Evolutionary conservation across 2,113 vertebrate genomes (phyloP), one percentile per base, ranked within the genome.

Genomic region (Pogonocichla stellata): DNA sequence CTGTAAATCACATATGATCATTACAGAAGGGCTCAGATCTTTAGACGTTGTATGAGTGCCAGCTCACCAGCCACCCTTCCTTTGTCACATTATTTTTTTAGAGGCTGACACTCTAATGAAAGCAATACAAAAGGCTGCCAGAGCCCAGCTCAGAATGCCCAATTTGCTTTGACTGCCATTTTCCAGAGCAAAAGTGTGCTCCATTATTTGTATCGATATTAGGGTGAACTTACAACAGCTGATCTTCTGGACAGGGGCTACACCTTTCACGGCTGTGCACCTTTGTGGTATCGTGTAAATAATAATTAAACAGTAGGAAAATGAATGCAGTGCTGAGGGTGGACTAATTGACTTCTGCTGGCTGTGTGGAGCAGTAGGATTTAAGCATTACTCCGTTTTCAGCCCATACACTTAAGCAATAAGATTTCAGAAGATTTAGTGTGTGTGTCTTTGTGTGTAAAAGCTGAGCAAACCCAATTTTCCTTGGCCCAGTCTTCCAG

Each of bases 91-190:
- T 91, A 96, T 91, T 95, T 97, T 96, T 94, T 96, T 82, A 92
- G 92, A 95, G 87, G 26, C 92, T 96, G 95, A 96, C 95, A 92
- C 96, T 95, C 94, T 97, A 96, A 97, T 96, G 95, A 97, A 97
- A 96, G 95, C 94, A 34, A 93, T 84, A 96, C 92, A 97, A 96
- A 97, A 97, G 93, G 82, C 95, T 94, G 95, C 93, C 93, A 95
- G 94, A 94, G 75, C 92, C 95, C 94, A 92, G 94, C 95, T 90
- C 96, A 92, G 92, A 97, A 94, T 97, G 94, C 94, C 96, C 92
- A 92, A 96, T 97, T 97, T 97, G 91, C 94, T 96, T 96, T 95
- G 91, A 95, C 94, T 95, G 90, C 90, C 95, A 93, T 95, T 96
- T 96, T 93, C 45, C 80, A 94, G 85, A 94, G 94, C 87, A 96